phyloP scores from a whole-genome alignment of 2,888 invertebrate genomes.

The Drosophila kambysellisi region DNA sequence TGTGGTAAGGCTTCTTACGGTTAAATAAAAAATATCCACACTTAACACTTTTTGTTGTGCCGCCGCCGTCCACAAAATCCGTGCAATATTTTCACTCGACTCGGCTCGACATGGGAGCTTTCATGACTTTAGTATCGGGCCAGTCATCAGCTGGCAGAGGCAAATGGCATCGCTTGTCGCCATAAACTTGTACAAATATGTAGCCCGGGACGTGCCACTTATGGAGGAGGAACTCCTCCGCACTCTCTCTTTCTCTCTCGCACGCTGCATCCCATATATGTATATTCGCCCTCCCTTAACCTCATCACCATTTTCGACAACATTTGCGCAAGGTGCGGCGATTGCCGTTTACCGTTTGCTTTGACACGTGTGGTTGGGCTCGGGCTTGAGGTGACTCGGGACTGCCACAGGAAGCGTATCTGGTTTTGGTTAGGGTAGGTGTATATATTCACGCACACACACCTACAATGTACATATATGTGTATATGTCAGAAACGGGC shows the following conservation, averaged over 20 bases:
- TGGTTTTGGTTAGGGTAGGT: constrained; percentile 20
- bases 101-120: constrained; percentile 42
- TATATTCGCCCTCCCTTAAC: constrained; percentile 5
- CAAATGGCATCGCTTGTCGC: constrained; percentile 79
- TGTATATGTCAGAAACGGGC: constrained; percentile 12
- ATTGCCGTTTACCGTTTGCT: constrained; percentile 70
- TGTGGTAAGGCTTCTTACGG: constrained; percentile 64
- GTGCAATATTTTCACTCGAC: constrained; percentile 55
- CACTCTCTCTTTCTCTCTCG: not conserved
- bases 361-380: constrained; percentile 64
- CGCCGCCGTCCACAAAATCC: constrained; percentile 51
- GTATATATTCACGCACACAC: not conserved
- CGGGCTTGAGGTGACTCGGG: constrained; percentile 33
- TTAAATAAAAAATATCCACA: constrained; percentile 78
- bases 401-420: constrained; percentile 47
- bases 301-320: constrained; percentile 48
- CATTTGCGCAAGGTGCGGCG: constrained; percentile 73
- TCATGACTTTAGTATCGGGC: constrained; percentile 77
- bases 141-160: constrained; percentile 76
- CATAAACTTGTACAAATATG: constrained; percentile 80
- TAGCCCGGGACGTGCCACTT: constrained; percentile 74
- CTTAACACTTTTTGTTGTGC: constrained; percentile 77
- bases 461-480: not conserved
- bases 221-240: constrained; percentile 23
- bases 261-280: not conserved